Evolutionary conservation across 92 coral and sea anemone species (phyloP).

Genomic region (Muricea muricata): DNA sequence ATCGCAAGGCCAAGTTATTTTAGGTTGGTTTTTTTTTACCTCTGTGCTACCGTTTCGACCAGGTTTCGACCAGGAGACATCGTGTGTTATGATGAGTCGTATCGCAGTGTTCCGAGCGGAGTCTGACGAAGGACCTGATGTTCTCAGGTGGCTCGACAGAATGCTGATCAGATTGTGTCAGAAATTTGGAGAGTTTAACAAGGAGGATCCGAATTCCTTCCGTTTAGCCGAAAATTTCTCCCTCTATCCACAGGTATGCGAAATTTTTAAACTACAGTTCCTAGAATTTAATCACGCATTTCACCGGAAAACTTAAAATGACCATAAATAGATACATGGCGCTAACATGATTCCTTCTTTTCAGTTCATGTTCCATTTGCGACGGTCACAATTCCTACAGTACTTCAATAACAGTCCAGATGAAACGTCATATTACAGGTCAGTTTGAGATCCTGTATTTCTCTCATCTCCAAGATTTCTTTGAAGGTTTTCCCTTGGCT

Average conservation of each 20-base stretch:
- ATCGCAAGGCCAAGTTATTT: too few species aligned
- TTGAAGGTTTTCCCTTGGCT: too few species aligned
- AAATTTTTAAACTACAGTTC: too few species aligned
- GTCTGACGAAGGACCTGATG: slow-evolving; percentile 98
- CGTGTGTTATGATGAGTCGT: slow-evolving; percentile 78
- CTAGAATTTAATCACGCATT: too few species aligned
- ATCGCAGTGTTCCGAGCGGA: slow-evolving; percentile 75
- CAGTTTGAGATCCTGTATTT: too few species aligned
- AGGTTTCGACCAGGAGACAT: slow-evolving; percentile 90
- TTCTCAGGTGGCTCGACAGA: slow-evolving; percentile 96
- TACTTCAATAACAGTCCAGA: slow-evolving; percentile 99
- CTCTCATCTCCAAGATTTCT: too few species aligned
- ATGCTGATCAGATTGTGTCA: slow-evolving; percentile 98
- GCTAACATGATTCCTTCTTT: too few species aligned
- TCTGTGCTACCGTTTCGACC: too few species aligned
- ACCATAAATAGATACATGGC: too few species aligned
- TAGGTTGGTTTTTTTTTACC: too few species aligned
- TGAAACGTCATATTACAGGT: slow-evolving; percentile 98
- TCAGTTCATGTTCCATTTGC: slow-evolving; percentile 96
- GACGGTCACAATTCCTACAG: slow-evolving; percentile 97
- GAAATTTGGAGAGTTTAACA: slow-evolving; percentile 97
- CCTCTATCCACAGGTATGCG: slow-evolving; percentile 93
- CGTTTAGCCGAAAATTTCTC: slow-evolving; percentile 94
- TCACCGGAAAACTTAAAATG: too few species aligned
- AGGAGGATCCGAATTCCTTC: slow-evolving; percentile 91